Evolutionary conservation across 2,797 vertebrate species (phyloP), one percentile per base, ranked within the genome.

Genomic region (Cynopterus sphinx): DNA sequence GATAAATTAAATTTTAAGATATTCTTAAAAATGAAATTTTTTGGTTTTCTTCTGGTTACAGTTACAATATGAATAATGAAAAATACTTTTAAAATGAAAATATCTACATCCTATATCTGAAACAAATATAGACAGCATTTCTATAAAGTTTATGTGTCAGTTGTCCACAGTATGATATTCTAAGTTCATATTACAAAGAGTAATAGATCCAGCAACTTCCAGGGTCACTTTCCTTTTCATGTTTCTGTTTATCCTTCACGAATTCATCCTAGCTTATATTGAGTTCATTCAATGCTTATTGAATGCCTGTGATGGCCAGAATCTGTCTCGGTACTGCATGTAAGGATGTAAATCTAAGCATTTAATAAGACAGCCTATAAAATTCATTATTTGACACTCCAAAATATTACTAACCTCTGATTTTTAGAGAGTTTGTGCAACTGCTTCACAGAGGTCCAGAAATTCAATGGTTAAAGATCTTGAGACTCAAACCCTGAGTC

Each of bases 401-500:
- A 77, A 87, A 73, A 43, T 84, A 84, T 57, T 61, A 46, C n/a
- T 65, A 59, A 63, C 7, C 7, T 94, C 49, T 74, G 33, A 39
- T 74, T 82, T 55, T 51, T 6, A 9, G 13, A 70, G 2, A 82
- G 2, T 78, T 59, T 21, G 17, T 26, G 9, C 19, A 68, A 51
- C 11, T 31, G 22, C 7, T 13, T 85, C 26, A 12, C 10, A 57
- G 0, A 16, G 22, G 19, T 33, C 59, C 39, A 41, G 81, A 74
- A 71, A 90, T 41, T 13, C 16, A 6, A 59, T 84, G 63, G 87
- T 96, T 94, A 96, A 91, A 49, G 21, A 86, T 55, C 63, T 88
- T 63, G 36, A 4, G 19, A 82, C 67, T 73, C 36, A 51, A 65
- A 87, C 39, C 39, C 61, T 19, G 46, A 46, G 49, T 88, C 57